Evolutionary conservation across 2,888 invertebrate species (phyloP).

Genomic region (Achlya flavicornis): DNA sequence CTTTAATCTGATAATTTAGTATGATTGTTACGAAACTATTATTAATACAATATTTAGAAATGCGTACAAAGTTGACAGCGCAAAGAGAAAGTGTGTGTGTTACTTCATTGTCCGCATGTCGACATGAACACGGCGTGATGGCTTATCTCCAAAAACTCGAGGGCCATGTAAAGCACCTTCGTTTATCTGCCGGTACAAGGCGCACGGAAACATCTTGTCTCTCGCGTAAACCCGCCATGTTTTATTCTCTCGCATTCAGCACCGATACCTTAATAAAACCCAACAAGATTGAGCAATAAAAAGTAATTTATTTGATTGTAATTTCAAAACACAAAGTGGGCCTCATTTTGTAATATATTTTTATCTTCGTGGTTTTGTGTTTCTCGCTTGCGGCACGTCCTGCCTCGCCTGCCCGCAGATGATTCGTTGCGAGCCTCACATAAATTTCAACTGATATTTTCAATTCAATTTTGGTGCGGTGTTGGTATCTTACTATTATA

Average conservation of each 20-base stretch:
- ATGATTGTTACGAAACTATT: background rate
- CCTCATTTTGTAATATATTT: conserved; percentile 83
- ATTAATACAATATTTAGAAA: conserved; percentile 3
- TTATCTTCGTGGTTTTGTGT: conserved; percentile 82
- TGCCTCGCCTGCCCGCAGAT: conserved; percentile 56
- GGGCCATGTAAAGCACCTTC: conserved; percentile 70
- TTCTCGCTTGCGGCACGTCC: conserved; percentile 75
- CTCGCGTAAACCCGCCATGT: conserved; percentile 80
- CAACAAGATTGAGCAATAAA: conserved; percentile 84
- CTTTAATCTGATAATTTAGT: background rate
- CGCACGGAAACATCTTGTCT: conserved; percentile 69
- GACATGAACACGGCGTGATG: conserved; percentile 66
- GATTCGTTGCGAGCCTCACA: conserved; percentile 63
- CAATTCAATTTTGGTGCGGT: conserved; percentile 66
- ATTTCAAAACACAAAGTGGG: conserved; percentile 83
- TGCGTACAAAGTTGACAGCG: conserved; percentile 32
- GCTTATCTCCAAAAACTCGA: conserved; percentile 73
- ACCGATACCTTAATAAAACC: conserved; percentile 83
- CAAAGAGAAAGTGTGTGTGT: conserved; percentile 51
- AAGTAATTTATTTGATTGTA: conserved; percentile 84
- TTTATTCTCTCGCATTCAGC: conserved; percentile 78
- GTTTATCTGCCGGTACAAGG: conserved; percentile 63
- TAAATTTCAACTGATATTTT: conserved; percentile 64
- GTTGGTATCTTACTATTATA: conserved; percentile 55
- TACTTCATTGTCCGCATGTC: conserved; percentile 57